Conservation (phyloP, 2,888 invertebrate species). For the Isoperla grammatica region DNA sequence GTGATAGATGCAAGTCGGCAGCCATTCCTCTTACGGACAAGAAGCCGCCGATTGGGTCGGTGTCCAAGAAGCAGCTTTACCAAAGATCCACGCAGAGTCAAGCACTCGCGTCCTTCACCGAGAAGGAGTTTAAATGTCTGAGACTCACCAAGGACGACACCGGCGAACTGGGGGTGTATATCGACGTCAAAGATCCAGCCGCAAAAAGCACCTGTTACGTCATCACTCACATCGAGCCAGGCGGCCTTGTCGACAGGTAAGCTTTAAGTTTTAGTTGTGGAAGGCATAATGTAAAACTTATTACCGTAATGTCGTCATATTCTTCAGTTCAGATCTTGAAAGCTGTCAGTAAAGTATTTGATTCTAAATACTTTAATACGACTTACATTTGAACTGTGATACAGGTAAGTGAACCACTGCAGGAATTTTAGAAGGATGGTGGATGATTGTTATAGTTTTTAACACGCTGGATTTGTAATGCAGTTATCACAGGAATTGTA, state of each 20-base stretch:
- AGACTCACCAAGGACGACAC: constrained; percentile 36
- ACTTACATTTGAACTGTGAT: too few species aligned
- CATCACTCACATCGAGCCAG: constrained; percentile 47
- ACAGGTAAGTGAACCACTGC: too few species aligned
- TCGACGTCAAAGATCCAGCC: constrained; percentile 36
- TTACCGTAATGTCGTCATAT: too few species aligned
- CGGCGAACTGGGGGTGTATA: constrained; percentile 38
- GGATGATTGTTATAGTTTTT: too few species aligned
- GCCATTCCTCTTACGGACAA: neutral
- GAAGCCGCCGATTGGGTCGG: neutral
- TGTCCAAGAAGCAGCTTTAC: neutral
- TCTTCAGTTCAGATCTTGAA: too few species aligned
- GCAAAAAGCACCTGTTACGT: constrained; percentile 40
- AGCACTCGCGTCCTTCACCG: constrained; percentile 21
- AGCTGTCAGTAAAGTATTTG: too few species aligned
- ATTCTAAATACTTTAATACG: too few species aligned
- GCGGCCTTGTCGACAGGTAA: constrained; percentile 42
- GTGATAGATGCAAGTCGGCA: constrained; percentile 22
- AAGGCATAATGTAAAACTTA: too few species aligned
- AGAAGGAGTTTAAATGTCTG: constrained; percentile 37
- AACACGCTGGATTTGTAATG: too few species aligned
- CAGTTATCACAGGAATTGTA: too few species aligned
- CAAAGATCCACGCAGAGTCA: constrained; percentile 6
- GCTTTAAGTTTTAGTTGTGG: neutral
- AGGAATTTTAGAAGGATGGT: too few species aligned